Percentiles rank a stretch among this genome's conserved stretches.
phyloP scores from a whole-genome alignment of 1,140 invertebrate genomes.

The Pteromalus puparum region DNA sequence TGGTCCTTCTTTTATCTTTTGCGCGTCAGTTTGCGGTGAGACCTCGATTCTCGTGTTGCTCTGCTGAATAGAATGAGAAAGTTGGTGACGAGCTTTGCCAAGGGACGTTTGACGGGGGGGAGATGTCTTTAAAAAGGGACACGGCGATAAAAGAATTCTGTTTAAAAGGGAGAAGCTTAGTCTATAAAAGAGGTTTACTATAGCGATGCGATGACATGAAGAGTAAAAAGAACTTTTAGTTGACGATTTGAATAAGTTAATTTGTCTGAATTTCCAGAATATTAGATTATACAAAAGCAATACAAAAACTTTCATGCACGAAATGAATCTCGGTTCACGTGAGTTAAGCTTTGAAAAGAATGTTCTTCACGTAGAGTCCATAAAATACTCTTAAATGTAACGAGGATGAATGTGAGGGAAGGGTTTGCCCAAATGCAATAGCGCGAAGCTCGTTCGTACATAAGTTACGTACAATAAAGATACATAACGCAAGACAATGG shows the following conservation, averaged over 20 bases:
- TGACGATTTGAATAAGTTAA: too few relatives aligned
- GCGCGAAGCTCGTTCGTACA: not conserved
- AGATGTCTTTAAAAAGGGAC: not conserved
- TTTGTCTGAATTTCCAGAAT: too few relatives aligned
- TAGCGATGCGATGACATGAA: not conserved
- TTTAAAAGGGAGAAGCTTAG: too few relatives aligned
- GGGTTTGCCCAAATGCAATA: not conserved
- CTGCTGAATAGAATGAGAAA: not conserved
- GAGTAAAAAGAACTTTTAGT: too few relatives aligned
- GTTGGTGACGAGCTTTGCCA: too few relatives aligned
- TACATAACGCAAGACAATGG: not conserved
- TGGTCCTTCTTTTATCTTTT: slow-evolving; percentile 74
- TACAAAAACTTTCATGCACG: not conserved
- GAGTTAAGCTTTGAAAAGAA: not conserved
- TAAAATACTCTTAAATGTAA: not conserved
- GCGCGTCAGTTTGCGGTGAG: not conserved
- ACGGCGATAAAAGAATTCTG: not conserved
- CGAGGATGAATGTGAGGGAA: slow-evolving; percentile 14
- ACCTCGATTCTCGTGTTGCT: too few relatives aligned
- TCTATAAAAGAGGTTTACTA: too few relatives aligned
- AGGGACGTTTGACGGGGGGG: slow-evolving; percentile 6
- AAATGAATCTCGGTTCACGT: not conserved
- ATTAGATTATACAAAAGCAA: too few relatives aligned
- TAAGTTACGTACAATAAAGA: not conserved
- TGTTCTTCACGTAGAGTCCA: slow-evolving; percentile 1